These are phyloP conservation scores for Poeciliopsis occidentalis DNA, from an alignment of 2,113 vertebrate genomes.

Conservation along the genomic window DNA sequence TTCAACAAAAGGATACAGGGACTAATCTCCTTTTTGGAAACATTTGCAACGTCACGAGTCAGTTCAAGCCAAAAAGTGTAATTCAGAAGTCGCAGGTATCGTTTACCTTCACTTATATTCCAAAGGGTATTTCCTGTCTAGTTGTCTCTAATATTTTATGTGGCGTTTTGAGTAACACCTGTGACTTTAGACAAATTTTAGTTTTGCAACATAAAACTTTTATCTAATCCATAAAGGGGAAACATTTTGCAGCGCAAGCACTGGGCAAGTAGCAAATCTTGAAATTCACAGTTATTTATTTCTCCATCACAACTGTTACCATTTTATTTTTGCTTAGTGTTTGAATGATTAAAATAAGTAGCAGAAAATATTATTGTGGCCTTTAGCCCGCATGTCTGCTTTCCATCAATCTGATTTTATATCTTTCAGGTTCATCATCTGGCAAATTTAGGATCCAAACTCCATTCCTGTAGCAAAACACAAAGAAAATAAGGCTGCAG, in stretches of 20 bases:
- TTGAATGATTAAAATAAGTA: not conserved
- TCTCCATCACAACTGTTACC: conserved; percentile 1
- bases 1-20: not conserved
- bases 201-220: conserved; percentile 44
- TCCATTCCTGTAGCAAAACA: conserved; percentile 13
- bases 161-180: conserved; percentile 48
- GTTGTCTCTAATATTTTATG: conserved; percentile 54
- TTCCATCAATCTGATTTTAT: not conserved
- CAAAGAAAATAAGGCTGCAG: conserved; percentile 9
- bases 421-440: not conserved
- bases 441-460: not conserved
- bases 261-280: conserved; percentile 30
- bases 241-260: conserved; percentile 22
- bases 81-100: conserved; percentile 13
- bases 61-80: not conserved
- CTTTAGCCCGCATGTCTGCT: not conserved
- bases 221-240: conserved; percentile 28
- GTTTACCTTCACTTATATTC: conserved; percentile 11
- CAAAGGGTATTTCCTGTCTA: conserved; percentile 43
- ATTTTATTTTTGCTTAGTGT: not conserved
- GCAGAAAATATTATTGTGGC: not conserved
- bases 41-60: no score
- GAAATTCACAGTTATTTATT: conserved; percentile 28
- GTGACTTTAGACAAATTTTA: conserved; percentile 52
- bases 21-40: not conserved